Evolutionary conservation across 1,140 invertebrate species (phyloP), one percentile per base, ranked within the genome.

Genomic region (Dendrolimus punctatus): DNA sequence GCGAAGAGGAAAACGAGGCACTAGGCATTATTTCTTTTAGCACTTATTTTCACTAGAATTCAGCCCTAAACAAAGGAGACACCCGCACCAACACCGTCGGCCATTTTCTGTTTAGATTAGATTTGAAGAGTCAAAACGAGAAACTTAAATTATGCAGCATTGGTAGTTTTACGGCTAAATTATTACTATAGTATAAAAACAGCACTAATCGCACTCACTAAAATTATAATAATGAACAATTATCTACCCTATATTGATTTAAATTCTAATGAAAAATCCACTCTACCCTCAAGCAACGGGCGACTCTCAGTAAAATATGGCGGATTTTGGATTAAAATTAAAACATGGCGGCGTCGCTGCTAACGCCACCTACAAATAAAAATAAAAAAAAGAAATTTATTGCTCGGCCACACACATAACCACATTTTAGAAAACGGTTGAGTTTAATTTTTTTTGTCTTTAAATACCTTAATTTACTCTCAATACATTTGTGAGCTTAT

Each of bases 1-100:
- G 91, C 80, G 93, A 94, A 84, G 94, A 93, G 75, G 93, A 94
- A 89, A 95, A 95, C 78, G 94, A 95, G 85, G 94, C 94, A 90
- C 94, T 95, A 90, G 94, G 94, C 94, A 95, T 95, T 90, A 92
- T 95, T 85, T 83, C 74, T 81, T 75, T 74, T 77, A 73, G 62
- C 78, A 75, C 73, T 86, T 85, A 80, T 80, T 83, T 81, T 80
- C 79, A 83, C 78, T 78, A 80, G 72, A 88, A 85, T 82, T 75
- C 68, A 81, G 75, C 75, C 67, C 88, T 90, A 91, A 90, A 91
- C 90, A 91, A 91, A 91, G 90, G 87, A 90, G 80, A 88, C 85
- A 90, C 87, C 86, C 84, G 84, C 88, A 90, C 87, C 86, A 88
- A 85, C 85, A 88, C 87, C 83, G 88, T 87, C 89, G 87, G 90